Conservation (phyloP, 1,140 invertebrate genomes). For the Onthophagus taurus region DNA sequence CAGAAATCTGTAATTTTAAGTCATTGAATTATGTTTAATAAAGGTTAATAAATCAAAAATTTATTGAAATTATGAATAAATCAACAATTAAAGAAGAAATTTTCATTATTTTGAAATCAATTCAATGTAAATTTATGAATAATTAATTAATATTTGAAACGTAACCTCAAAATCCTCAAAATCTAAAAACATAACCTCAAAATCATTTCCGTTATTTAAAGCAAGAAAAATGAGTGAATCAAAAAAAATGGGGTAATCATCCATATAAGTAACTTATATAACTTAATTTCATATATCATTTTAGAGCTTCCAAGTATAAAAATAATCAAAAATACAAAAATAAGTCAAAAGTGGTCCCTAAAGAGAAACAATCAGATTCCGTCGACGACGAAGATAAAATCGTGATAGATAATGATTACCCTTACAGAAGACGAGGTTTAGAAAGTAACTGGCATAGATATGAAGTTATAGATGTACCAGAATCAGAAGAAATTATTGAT, state of each 20-base stretch:
- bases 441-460: constrained; percentile 28
- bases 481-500: neutral
- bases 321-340: constrained; percentile 7
- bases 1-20: too few relatives aligned
- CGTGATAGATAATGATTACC: neutral
- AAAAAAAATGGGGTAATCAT: constrained; percentile 1
- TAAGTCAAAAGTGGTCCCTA: neutral
- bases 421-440: constrained; percentile 9
- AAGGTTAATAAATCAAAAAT: too few relatives aligned
- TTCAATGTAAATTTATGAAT: too few relatives aligned
- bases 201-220: neutral
- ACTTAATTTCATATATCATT: neutral
- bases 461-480: constrained; percentile 14
- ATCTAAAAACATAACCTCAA: too few relatives aligned
- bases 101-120: too few relatives aligned
- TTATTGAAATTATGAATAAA: too few relatives aligned
- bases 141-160: too few relatives aligned
- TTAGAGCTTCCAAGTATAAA: constrained; percentile 10
- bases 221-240: constrained; percentile 1
- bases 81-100: too few relatives aligned
- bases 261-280: neutral
- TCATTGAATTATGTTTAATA: too few relatives aligned
- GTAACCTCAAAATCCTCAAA: too few relatives aligned
- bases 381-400: neutral
- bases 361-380: neutral